A percentile compares a stretch with the other conserved stretches of the same genome.
phyloP scores from a whole-genome alignment of 2,113 vertebrate species.

The Pseudonaja textilis region DNA sequence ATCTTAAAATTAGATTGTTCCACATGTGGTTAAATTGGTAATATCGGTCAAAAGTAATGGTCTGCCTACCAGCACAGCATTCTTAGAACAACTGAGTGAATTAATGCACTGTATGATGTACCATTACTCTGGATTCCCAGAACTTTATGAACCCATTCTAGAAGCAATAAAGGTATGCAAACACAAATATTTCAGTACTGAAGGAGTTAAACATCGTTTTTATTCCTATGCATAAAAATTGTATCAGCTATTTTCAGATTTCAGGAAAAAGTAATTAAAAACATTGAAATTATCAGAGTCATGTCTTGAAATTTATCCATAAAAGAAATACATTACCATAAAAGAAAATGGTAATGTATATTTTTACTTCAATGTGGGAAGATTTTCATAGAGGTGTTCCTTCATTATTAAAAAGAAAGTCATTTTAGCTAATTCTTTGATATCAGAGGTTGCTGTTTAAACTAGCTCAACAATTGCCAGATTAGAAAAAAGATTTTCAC shows the following conservation, averaged over 20 bases:
- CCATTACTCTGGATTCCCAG: constrained; percentile 97
- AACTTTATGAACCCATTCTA: constrained; percentile 94
- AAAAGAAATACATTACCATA: neutral
- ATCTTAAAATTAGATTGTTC: constrained; percentile 79
- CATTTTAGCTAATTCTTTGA: neutral
- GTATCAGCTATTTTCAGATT: neutral
- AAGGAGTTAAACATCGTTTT: neutral
- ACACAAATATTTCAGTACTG: neutral
- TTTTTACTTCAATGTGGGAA: neutral
- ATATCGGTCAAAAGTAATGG: constrained; percentile 84
- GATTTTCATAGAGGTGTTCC: neutral
- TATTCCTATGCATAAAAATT: neutral
- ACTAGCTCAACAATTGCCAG: neutral
- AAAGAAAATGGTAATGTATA: neutral
- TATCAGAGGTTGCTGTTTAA: neutral
- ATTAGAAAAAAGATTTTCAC: neutral
- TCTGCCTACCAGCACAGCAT: constrained; percentile 84
- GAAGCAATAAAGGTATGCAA: constrained; percentile 88
- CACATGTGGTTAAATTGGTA: constrained; percentile 85
- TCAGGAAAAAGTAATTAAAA: neutral
- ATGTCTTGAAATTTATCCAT: neutral
- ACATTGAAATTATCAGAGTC: neutral
- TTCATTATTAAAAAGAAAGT: neutral
- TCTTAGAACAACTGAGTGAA: constrained; percentile 88
- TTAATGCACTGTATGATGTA: constrained; percentile 98